phyloP scores from a whole-genome alignment of 2,113 vertebrate species.

The Hippolais icterina region DNA sequence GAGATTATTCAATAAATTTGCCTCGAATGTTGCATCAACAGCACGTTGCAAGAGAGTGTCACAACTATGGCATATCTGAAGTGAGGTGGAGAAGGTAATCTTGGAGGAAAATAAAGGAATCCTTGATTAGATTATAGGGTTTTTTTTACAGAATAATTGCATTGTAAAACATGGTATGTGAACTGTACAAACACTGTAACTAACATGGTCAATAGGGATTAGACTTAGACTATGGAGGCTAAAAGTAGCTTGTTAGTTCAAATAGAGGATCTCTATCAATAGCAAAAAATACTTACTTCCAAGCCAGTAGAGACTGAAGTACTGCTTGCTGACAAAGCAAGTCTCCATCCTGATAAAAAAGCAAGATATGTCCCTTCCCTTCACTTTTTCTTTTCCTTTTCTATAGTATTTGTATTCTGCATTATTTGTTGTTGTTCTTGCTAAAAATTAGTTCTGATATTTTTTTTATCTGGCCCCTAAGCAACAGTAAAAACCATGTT shows the following conservation, averaged over 20 bases:
- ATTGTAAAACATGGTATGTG: neutral
- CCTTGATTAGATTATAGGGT: neutral
- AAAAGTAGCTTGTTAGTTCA: neutral
- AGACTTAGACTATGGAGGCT: neutral
- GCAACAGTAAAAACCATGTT: neutral
- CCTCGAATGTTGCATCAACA: neutral
- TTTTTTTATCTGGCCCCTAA: neutral
- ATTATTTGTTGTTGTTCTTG: neutral
- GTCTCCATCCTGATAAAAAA: neutral
- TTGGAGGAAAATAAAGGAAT: neutral
- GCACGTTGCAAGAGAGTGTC: neutral
- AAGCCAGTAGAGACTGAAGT: neutral
- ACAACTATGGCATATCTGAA: neutral
- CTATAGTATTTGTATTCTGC: neutral
- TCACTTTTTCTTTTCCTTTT: too few relatives aligned
- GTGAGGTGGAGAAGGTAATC: neutral
- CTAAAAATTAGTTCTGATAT: neutral
- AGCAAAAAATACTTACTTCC: neutral
- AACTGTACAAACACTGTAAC: neutral
- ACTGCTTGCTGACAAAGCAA: neutral
- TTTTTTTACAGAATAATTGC: neutral
- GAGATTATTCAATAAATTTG: neutral
- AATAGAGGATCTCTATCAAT: neutral
- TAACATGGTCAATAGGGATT: neutral
- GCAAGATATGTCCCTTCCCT: too few relatives aligned